Percentiles rank a stretch among this genome's conserved stretches.
phyloP scores from a whole-genome alignment of 92 coral and sea anemone species.

The Actinernus sp. region DNA sequence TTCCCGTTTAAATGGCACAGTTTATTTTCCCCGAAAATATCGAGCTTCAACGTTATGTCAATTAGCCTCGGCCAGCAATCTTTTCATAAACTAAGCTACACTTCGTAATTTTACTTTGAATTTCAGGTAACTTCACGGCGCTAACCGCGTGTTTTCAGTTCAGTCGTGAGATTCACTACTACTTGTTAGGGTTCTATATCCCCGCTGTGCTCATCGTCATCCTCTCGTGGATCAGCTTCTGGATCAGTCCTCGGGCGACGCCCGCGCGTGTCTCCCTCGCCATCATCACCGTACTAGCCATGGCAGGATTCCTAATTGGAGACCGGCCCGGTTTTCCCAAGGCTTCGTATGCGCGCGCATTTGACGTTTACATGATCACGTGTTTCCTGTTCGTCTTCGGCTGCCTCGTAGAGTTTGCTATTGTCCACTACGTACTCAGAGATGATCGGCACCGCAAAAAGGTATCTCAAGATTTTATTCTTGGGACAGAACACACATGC shows the following conservation, averaged over 20 bases:
- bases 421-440: background rate
- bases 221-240: background rate
- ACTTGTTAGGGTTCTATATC: background rate
- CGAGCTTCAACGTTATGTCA: no score
- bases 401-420: slow-evolving; percentile 6
- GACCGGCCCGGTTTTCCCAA: background rate
- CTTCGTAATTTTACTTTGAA: no score
- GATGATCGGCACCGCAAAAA: background rate
- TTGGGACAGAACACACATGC: no score
- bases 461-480: background rate
- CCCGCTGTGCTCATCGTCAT: background rate
- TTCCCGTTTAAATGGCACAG: no score
- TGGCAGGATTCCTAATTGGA: background rate
- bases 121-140: background rate
- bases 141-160: background rate
- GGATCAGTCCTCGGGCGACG: background rate
- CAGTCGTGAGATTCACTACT: background rate
- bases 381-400: background rate
- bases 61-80: no score
- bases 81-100: no score
- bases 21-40: no score
- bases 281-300: background rate
- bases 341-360: background rate
- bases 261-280: background rate
- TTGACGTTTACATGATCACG: background rate